Evolutionary conservation across 53 echinoderm and acorn worm genomes (phyloP).

Genomic region (Mesocentrotus franciscanus): DNA sequence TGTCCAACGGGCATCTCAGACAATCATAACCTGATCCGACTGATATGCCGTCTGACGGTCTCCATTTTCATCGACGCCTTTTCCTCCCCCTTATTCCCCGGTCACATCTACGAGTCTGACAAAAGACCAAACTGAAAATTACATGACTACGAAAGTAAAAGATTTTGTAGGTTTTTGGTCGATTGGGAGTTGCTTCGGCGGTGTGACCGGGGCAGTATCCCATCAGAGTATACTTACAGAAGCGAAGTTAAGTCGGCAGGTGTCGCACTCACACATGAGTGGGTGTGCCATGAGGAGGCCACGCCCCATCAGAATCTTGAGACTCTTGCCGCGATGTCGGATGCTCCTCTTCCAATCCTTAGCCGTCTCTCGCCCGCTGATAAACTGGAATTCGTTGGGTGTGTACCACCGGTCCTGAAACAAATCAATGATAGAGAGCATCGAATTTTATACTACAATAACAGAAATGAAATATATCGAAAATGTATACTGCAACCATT

Average conservation of each 20-base stretch:
- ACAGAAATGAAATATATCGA: neutral
- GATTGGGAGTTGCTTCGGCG: no score
- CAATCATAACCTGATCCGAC: no score
- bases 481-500: neutral
- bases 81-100: no score
- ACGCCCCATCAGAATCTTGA: constrained; percentile 92
- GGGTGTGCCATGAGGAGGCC: constrained; percentile 87
- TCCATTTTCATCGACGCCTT: no score
- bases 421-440: neutral
- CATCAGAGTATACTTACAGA: constrained; percentile 31
- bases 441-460: neutral
- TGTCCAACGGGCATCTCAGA: no score
- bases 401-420: constrained; percentile 87
- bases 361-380: constrained; percentile 94
- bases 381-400: constrained; percentile 95
- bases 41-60: no score
- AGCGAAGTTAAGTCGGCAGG: constrained; percentile 67
- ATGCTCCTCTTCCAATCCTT: constrained; percentile 99
- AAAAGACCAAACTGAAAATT: no score
- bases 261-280: constrained; percentile 74
- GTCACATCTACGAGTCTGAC: no score
- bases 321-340: constrained; percentile 90
- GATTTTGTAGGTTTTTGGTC: no score
- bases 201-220: no score
- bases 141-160: no score